phyloP scores from a whole-genome alignment of 2,113 vertebrate species.

The cattle (Bos taurus) region DNA sequence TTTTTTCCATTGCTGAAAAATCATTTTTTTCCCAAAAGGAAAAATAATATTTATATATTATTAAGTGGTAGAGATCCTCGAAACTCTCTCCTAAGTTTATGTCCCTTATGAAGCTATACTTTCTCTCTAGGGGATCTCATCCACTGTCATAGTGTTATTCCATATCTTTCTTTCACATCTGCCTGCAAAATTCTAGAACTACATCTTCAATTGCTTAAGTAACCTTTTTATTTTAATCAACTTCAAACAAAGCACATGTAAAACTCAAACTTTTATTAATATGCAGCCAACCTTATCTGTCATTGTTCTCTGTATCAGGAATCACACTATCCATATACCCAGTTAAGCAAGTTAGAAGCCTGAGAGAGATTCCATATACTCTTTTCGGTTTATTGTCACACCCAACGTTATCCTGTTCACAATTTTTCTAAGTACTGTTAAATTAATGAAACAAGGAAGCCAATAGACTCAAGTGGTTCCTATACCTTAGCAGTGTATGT shows the following conservation, averaged over 20 bases:
- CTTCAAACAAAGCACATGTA: not conserved
- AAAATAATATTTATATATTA: not conserved
- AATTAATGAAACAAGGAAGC: not conserved
- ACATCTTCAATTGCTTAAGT: not conserved
- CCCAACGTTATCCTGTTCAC: not conserved
- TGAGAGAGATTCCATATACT: not conserved
- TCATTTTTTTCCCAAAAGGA: not conserved
- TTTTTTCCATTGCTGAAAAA: not conserved
- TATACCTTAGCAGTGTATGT: not conserved
- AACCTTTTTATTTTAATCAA: not conserved
- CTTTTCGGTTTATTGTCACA: not conserved
- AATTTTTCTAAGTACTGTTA: not conserved
- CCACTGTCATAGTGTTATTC: not conserved
- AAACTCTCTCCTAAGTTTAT: not conserved
- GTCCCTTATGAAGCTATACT: not conserved
- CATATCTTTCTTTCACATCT: not conserved
- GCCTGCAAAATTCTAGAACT: not conserved
- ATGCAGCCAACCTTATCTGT: not conserved
- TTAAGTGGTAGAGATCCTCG: not conserved
- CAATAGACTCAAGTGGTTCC: not conserved
- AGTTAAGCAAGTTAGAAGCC: not conserved
- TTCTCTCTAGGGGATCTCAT: not conserved
- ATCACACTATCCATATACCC: not conserved
- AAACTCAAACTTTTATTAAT: not conserved
- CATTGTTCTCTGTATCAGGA: not conserved